phyloP scores from a whole-genome alignment of 2,888 invertebrate genomes.

The Isoperla grammatica region DNA sequence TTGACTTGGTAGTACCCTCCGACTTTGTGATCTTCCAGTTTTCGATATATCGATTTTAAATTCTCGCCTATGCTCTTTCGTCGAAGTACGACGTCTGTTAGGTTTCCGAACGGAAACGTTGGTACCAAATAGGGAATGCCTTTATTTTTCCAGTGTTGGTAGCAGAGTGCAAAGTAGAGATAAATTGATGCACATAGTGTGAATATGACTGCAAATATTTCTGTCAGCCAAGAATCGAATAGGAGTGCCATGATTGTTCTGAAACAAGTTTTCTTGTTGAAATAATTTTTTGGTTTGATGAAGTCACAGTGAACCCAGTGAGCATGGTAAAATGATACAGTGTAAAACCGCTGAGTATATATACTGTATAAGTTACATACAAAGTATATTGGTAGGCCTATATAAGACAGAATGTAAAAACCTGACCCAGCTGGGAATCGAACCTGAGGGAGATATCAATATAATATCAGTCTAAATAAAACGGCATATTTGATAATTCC shows the following conservation, averaged over 20 bases:
- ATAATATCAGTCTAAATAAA: too few relatives aligned
- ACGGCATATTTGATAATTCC: too few relatives aligned
- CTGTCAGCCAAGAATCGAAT: conserved; percentile 26
- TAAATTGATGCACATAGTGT: conserved; percentile 11
- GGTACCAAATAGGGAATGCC: conserved; percentile 54
- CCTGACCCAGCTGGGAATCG: too few relatives aligned
- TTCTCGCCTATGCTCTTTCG: conserved; percentile 56
- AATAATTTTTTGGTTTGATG: too few relatives aligned
- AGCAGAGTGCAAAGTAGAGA: conserved; percentile 10
- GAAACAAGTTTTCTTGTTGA: too few relatives aligned
- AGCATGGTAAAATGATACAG: too few relatives aligned
- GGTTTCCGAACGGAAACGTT: conserved; percentile 58
- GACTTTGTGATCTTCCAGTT: conserved; percentile 27
- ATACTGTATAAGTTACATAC: too few relatives aligned
- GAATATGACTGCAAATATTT: background rate
- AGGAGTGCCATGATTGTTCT: conserved; percentile 31
- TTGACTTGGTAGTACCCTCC: conserved; percentile 20
- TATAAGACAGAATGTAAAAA: too few relatives aligned
- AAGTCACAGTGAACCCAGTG: too few relatives aligned
- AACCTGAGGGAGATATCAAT: too few relatives aligned
- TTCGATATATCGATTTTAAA: conserved; percentile 53
- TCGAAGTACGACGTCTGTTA: conserved; percentile 50
- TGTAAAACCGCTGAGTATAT: too few relatives aligned
- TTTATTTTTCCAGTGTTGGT: conserved; percentile 52
- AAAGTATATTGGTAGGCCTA: too few relatives aligned